These are phyloP conservation scores for Drosophila picticornis DNA, from an alignment of 2,888 invertebrate species.

Conservation along the genomic window DNA sequence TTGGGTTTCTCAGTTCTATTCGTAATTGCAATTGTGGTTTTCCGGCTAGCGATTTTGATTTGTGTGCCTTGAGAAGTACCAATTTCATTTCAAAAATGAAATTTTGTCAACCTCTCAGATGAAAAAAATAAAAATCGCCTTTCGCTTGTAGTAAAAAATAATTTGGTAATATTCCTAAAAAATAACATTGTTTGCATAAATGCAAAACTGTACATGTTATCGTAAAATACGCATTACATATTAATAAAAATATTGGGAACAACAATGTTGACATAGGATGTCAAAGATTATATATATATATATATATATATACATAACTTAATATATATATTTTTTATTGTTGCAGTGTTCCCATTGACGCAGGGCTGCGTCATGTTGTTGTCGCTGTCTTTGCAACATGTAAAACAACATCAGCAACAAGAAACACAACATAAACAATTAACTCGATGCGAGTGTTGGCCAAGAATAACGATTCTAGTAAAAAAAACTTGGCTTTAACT, in stretches of 20 bases:
- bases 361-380: conserved; percentile 72
- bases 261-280: neutral
- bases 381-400: conserved; percentile 52
- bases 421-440: conserved; percentile 43
- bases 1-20: conserved; percentile 38
- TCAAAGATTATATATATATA: neutral
- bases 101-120: neutral
- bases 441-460: conserved; percentile 37
- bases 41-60: conserved; percentile 38
- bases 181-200: neutral
- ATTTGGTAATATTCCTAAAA: neutral
- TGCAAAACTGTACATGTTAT: neutral
- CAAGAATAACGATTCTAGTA: conserved; percentile 38
- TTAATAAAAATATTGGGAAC: neutral
- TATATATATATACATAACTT: neutral
- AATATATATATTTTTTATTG: conserved; percentile 3
- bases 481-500: conserved; percentile 32
- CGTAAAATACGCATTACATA: neutral
- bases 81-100: neutral
- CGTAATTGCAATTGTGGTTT: conserved; percentile 33
- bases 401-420: conserved; percentile 48
- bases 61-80: conserved; percentile 17
- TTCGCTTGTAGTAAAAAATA: neutral
- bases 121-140: neutral
- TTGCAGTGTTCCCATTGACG: conserved; percentile 40